Percentiles rank a stretch among this genome's conserved stretches.
These are phyloP conservation scores for Conus betulinus DNA, from an alignment of 1,140 invertebrate species.

Conservation along the genomic window DNA sequence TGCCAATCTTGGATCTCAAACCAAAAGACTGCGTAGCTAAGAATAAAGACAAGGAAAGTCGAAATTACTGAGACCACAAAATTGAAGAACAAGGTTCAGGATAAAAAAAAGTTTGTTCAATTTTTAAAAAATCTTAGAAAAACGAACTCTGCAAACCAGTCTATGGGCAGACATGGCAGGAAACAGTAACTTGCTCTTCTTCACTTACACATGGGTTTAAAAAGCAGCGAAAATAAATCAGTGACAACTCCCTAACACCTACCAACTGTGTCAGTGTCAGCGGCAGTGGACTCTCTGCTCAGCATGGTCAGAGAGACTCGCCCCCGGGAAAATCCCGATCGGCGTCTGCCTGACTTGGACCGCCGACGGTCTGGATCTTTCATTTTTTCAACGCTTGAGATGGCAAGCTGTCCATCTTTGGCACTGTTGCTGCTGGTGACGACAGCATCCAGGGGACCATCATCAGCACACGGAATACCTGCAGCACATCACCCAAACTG, in stretches of 20 bases:
- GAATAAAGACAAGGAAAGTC: too few relatives aligned
- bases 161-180: not conserved
- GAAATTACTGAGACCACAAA: too few relatives aligned
- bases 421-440: not conserved
- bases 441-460: not conserved
- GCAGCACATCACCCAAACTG: not conserved
- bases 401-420: too few relatives aligned
- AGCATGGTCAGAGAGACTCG: conserved; percentile 14
- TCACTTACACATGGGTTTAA: too few relatives aligned
- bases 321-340: not conserved
- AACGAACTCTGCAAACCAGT: not conserved
- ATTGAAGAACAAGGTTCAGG: too few relatives aligned
- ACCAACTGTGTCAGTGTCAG: not conserved
- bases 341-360: conserved; percentile 9
- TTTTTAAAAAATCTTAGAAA: too few relatives aligned
- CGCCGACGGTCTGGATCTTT: not conserved
- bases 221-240: too few relatives aligned
- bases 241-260: not conserved
- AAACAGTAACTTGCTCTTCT: too few relatives aligned
- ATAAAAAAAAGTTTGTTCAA: too few relatives aligned
- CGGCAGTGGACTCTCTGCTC: not conserved
- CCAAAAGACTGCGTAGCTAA: too few relatives aligned
- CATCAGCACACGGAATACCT: not conserved
- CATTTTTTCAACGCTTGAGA: not conserved
- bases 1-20: too few relatives aligned